Percentiles rank a stretch among this genome's conserved stretches.
phyloP scores from a whole-genome alignment of 2,797 vertebrate species.

The Rousettus madagascariensis region DNA sequence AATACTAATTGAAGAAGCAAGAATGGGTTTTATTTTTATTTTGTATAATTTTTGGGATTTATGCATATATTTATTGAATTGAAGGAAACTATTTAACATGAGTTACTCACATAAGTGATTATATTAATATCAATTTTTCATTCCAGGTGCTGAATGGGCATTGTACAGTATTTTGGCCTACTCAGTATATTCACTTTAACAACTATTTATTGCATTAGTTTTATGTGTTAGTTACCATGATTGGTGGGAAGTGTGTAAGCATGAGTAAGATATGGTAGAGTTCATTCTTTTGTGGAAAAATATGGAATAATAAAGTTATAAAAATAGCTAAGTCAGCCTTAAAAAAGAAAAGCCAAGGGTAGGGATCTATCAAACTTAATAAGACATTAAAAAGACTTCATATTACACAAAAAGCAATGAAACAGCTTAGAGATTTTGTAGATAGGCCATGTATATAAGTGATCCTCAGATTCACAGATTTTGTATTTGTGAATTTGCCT shows the following conservation, averaged over 20 bases:
- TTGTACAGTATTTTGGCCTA: not conserved
- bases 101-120: not conserved
- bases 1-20: not conserved
- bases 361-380: not conserved
- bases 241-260: not conserved
- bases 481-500: not conserved
- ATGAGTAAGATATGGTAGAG: not conserved
- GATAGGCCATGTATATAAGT: not conserved
- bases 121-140: not conserved
- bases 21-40: slow-evolving; percentile 3
- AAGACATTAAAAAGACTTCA: not conserved
- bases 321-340: not conserved
- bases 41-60: slow-evolving; percentile 2
- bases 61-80: not conserved
- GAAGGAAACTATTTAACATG: not conserved
- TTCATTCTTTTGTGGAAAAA: not conserved
- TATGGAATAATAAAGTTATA: not conserved
- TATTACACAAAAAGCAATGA: not conserved
- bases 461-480: not conserved
- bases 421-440: not conserved
- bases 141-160: not conserved
- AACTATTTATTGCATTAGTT: not conserved
- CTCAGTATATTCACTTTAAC: not conserved
- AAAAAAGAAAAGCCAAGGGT: not conserved
- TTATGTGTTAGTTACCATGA: not conserved